A percentile compares a stretch with the other conserved stretches of the same genome.
These are phyloP conservation scores for Amphiduros pacificus DNA, from an alignment of 2,888 invertebrate species.

Conservation along the genomic window DNA sequence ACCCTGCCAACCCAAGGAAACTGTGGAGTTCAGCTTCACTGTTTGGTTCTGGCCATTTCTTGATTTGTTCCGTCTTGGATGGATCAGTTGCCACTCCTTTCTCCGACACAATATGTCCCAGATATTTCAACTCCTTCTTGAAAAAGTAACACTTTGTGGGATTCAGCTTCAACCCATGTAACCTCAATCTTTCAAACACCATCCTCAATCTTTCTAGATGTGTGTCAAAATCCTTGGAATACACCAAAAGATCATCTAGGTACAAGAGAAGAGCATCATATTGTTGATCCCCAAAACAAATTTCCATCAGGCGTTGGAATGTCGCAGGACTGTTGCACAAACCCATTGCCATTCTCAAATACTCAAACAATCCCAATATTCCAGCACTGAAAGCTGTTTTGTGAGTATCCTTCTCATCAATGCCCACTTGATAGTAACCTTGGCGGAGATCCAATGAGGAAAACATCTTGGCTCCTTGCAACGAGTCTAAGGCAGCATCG, in stretches of 20 bases:
- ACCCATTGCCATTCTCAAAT: slow-evolving; percentile 28
- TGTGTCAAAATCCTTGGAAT: slow-evolving; percentile 23
- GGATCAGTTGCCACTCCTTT: slow-evolving; percentile 9
- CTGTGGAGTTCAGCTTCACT: slow-evolving; percentile 3
- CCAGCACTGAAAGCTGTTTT: slow-evolving; percentile 35
- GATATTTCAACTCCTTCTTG: slow-evolving; percentile 10
- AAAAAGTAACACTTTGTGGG: slow-evolving; percentile 32
- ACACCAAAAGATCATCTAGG: slow-evolving; percentile 32
- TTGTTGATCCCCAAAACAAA: slow-evolving; percentile 21
- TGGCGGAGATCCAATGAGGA: slow-evolving; percentile 28
- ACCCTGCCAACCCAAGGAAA: slow-evolving; percentile 12
- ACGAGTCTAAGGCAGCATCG: slow-evolving; percentile 21
- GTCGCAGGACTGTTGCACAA: slow-evolving; percentile 32
- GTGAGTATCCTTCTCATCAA: slow-evolving; percentile 21
- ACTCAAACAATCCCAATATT: slow-evolving; percentile 26
- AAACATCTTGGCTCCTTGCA: slow-evolving; percentile 30
- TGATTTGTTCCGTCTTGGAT: slow-evolving; percentile 3
- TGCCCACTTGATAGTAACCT: slow-evolving; percentile 36
- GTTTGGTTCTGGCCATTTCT: slow-evolving; percentile 5
- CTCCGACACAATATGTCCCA: slow-evolving; percentile 16
- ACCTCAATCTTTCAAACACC: no score
- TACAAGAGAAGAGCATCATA: slow-evolving; percentile 27
- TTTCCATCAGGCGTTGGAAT: slow-evolving; percentile 33
- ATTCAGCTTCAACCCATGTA: slow-evolving; percentile 35
- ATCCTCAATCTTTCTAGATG: slow-evolving; percentile 25